These are phyloP conservation scores for Vulpes lagopus DNA, from an alignment of 2,113 vertebrate species.

Conservation along the genomic window DNA sequence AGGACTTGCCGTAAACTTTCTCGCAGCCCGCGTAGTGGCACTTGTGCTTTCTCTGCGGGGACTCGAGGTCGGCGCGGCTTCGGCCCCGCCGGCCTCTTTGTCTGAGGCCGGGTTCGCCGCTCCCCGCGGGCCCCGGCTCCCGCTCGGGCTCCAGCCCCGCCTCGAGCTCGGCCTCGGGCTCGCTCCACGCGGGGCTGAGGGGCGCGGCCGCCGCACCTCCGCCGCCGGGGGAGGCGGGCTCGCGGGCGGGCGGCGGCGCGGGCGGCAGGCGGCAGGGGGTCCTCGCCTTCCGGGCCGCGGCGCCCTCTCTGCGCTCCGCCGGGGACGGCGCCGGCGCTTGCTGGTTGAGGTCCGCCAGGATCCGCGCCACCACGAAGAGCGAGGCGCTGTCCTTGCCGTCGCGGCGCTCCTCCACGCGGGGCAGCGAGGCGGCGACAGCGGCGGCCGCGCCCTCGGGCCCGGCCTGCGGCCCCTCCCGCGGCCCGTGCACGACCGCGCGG, in stretches of 20 bases:
- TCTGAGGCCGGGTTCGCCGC: conserved; percentile 92
- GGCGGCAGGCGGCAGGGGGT: conserved; percentile 83
- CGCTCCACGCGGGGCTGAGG: conserved; percentile 70
- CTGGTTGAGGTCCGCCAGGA: conserved; percentile 98
- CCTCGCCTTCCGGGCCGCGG: conserved; percentile 84
- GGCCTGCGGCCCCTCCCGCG: conserved; percentile 88
- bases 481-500: conserved; percentile 92
- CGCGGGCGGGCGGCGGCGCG: conserved; percentile 34
- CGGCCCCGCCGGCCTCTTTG: conserved; percentile 95
- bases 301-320: conserved; percentile 90
- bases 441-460: conserved; percentile 87
- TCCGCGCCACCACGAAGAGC: conserved; percentile 95
- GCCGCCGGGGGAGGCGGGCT: conserved; percentile 45
- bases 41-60: conserved; percentile 98
- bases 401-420: conserved; percentile 88
- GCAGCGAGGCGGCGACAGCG: conserved; percentile 76
- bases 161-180: conserved; percentile 71
- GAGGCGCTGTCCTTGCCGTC: conserved; percentile 94
- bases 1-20: conserved; percentile 99
- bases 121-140: conserved; percentile 83
- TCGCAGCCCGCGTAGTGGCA: conserved; percentile 98
- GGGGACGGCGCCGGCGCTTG: conserved; percentile 90
- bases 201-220: conserved; percentile 69
- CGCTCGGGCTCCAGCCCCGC: conserved; percentile 78
- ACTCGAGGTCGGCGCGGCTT: conserved; percentile 93